phyloP scores from a whole-genome alignment of 2,113 vertebrate genomes.

The Cyphomyrus plagiostoma region DNA sequence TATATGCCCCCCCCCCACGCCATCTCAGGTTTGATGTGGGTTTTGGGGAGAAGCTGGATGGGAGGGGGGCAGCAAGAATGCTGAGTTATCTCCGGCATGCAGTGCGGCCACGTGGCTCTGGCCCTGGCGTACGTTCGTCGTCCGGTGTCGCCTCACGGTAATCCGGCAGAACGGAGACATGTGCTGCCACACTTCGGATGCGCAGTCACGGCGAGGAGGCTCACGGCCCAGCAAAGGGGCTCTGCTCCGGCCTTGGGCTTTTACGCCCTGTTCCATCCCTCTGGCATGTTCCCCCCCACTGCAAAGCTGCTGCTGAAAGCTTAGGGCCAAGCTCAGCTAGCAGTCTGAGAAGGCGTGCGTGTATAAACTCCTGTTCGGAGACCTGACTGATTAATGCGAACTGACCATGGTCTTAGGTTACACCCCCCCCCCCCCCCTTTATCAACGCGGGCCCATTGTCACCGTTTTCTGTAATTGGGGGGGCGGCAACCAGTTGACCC shows the following conservation, averaged over 20 bases:
- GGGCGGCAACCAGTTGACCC: no score
- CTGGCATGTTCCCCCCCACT: background rate
- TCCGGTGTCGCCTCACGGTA: slow-evolving; percentile 39
- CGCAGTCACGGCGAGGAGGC: slow-evolving; percentile 56
- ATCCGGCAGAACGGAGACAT: slow-evolving; percentile 67
- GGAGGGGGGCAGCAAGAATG: slow-evolving; percentile 59
- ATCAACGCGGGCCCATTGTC: background rate
- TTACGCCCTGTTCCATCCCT: background rate
- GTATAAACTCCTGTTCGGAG: background rate
- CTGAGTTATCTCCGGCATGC: slow-evolving; percentile 69
- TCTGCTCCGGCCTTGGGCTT: background rate
- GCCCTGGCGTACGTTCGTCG: slow-evolving; percentile 23
- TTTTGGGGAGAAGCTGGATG: slow-evolving; percentile 59
- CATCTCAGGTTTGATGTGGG: slow-evolving; percentile 59
- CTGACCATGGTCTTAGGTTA: background rate
- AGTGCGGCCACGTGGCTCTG: slow-evolving; percentile 51
- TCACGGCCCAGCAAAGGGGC: slow-evolving; percentile 53
- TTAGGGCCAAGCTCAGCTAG: background rate
- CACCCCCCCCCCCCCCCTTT: background rate
- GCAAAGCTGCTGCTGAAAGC: background rate
- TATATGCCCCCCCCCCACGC: slow-evolving; percentile 31
- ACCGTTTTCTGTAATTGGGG: no score
- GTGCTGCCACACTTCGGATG: slow-evolving; percentile 60
- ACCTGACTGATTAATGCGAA: background rate
- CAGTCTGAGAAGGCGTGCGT: background rate